Conservation (phyloP, 92 coral and sea anemone genomes). For the Galaxea fascicularis region DNA sequence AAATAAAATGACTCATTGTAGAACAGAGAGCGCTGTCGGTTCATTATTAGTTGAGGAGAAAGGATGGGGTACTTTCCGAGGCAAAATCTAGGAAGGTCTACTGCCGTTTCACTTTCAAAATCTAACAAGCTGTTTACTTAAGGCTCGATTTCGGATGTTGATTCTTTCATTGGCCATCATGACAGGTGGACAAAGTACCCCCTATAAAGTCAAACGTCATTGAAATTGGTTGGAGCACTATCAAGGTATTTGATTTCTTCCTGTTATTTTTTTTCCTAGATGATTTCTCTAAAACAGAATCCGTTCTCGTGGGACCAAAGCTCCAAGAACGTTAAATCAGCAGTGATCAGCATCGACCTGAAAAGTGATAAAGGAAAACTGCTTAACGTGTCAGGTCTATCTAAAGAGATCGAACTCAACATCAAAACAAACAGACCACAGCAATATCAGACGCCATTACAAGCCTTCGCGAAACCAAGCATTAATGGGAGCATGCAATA, state of each 20-base stretch:
- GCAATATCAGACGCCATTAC: conserved; percentile 7
- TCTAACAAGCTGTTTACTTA: too few species aligned
- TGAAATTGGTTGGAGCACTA: too few species aligned
- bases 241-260: not conserved
- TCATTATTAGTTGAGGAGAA: too few species aligned
- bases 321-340: conserved; percentile 73
- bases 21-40: too few species aligned
- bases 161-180: not conserved
- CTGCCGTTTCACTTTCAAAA: too few species aligned
- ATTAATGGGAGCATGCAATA: conserved; percentile 77
- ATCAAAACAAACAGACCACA: conserved; percentile 45
- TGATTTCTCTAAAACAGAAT: conserved; percentile 75
- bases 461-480: conserved; percentile 69
- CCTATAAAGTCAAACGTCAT: too few species aligned
- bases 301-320: conserved; percentile 93
- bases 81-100: too few species aligned
- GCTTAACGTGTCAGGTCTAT: conserved; percentile 71
- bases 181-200: not conserved
- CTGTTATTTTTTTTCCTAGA: conserved; percentile 43
- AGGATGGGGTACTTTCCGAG: too few species aligned
- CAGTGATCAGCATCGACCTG: conserved; percentile 81
- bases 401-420: conserved; percentile 75
- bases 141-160: too few species aligned
- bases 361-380: conserved; percentile 69
- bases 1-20: too few species aligned